Conservation (phyloP, 2,888 invertebrate genomes). For the Creontiades dilutus region DNA sequence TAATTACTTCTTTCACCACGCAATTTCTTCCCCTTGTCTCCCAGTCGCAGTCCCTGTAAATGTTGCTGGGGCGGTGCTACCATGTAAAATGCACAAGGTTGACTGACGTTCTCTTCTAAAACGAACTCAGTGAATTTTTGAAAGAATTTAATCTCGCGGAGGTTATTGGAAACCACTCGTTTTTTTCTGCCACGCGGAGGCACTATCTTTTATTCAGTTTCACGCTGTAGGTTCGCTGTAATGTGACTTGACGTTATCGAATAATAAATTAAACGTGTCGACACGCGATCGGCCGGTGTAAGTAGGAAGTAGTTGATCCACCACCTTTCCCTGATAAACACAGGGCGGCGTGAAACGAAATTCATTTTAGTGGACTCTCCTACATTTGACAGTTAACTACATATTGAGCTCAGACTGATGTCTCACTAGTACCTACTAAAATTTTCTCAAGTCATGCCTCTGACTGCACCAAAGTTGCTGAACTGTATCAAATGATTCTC, state of each 20-base stretch:
- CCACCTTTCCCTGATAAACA: slow-evolving; percentile 43
- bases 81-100: too few species aligned
- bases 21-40: too few species aligned
- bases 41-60: too few species aligned
- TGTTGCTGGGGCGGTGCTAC: too few species aligned
- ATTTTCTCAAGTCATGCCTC: too few species aligned
- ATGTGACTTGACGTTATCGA: slow-evolving; percentile 65
- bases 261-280: slow-evolving; percentile 56
- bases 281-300: slow-evolving; percentile 58
- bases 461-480: too few species aligned
- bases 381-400: background rate
- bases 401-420: too few species aligned
- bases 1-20: too few species aligned
- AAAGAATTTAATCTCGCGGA: background rate
- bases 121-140: background rate
- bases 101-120: too few species aligned
- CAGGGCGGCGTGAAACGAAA: background rate
- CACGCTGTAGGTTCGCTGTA: slow-evolving; percentile 38
- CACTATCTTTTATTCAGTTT: background rate
- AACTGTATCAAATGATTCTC: too few species aligned
- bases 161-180: background rate
- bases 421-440: too few species aligned
- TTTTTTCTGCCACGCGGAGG: background rate
- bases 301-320: slow-evolving; percentile 53
- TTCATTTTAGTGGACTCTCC: background rate